Base-by-base conservation (phyloP, 2,113 vertebrate genomes). In the Lucifuga dentata region DNA sequence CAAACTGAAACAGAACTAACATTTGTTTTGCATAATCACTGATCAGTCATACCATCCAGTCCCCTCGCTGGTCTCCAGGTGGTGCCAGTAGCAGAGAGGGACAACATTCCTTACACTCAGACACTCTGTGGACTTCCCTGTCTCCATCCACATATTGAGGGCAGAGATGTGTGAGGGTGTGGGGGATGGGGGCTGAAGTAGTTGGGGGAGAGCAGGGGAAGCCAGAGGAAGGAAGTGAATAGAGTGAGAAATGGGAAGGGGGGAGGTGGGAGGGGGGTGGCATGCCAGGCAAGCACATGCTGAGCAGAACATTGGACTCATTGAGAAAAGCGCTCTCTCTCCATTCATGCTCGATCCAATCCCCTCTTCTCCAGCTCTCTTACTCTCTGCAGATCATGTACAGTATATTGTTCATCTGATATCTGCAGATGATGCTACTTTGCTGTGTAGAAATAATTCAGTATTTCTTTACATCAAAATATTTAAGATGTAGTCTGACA, bases 261-360 rank as follows among this genome's bases (percentile, higher is more conserved):
- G 85, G 81, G 82, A n/a, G n/a, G n/a, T n/a, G n/a, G 67, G 80
- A 72, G 35, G 51, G 80, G 67, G 73, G 79, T 69, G 87, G 83
- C 80, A 67, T 87, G 87, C 86, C 86, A 88, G 88, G 88, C 83
- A 52, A 89, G 86, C 88, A 92, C 91, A 93, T 91, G 90, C 90
- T 92, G 91, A 89, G 91, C 83, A 86, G 86, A 90, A 91, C 90
- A 91, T 93, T 89, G 86, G 88, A 86, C 80, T 91, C 86, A 90
- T 91, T 92, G 87, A 91, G 87, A 90, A 91, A 92, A 87, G 70
- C 69, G 65, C 89, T 73, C 79, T 73, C 79, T 46, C 82, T 81
- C 74, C 81, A 89, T 85, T 88, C 84, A 89, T 83, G 43, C 76
- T 66, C 76, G 45, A 68, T 66, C 61, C 81, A 61, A 64, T 70